A percentile compares a stretch with the other conserved stretches of the same genome.
These are phyloP conservation scores for Mesorhabditis belari DNA, from an alignment of 2,888 invertebrate genomes.

Conservation along the genomic window DNA sequence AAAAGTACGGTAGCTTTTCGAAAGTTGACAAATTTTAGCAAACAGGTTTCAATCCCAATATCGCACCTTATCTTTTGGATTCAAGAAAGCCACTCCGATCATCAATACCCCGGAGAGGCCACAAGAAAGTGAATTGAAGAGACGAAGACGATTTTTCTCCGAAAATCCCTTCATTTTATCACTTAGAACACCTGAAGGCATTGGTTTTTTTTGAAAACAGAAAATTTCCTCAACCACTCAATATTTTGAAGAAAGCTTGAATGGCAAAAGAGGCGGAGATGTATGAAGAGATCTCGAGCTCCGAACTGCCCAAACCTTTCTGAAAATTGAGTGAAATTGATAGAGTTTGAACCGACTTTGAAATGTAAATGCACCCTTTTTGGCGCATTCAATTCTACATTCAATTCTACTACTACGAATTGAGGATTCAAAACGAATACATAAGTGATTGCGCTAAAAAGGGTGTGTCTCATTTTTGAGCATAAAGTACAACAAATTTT, in stretches of 20 bases:
- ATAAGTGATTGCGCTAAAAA: no score
- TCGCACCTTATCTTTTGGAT: slow-evolving; percentile 8
- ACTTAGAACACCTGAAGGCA: slow-evolving; percentile 1
- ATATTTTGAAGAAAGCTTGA: slow-evolving; percentile 15
- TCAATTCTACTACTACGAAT: no score
- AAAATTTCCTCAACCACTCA: slow-evolving; percentile 9
- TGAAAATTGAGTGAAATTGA: neutral
- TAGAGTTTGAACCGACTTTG: no score
- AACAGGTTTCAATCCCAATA: neutral
- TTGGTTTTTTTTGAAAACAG: neutral
- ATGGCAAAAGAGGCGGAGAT: slow-evolving; percentile 12
- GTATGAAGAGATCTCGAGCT: slow-evolving; percentile 11
- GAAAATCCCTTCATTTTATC: slow-evolving; percentile 4
- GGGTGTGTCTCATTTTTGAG: no score
- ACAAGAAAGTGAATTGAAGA: slow-evolving; percentile 22
- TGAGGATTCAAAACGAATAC: no score
- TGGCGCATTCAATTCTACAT: no score
- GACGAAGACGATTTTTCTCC: slow-evolving; percentile 11
- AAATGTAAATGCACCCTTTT: no score
- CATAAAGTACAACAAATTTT: no score
- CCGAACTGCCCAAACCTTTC: slow-evolving; percentile 11
- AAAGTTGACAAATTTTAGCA: neutral
- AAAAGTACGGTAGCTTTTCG: no score
- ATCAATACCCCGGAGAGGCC: slow-evolving; percentile 16
- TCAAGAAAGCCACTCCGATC: slow-evolving; percentile 12